Evolutionary conservation across 1,140 invertebrate species (phyloP).

Genomic region (Drosophila micromelanica): DNA sequence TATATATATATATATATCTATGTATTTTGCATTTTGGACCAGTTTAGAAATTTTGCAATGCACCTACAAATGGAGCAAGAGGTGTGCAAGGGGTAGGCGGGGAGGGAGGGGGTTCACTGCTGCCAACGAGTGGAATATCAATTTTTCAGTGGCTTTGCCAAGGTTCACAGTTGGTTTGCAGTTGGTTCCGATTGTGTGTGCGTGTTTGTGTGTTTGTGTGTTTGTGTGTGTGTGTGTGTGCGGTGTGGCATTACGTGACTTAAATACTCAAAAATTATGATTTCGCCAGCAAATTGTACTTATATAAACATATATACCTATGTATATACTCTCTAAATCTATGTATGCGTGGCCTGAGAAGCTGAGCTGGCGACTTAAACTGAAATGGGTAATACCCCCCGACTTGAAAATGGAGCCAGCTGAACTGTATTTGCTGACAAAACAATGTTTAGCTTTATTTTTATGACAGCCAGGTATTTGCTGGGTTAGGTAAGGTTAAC

Average conservation of each 20-base stretch:
- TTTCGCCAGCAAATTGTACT: slow-evolving; percentile 36
- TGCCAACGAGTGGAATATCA: slow-evolving; percentile 32
- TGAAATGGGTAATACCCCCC: slow-evolving; percentile 25
- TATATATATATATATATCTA: not conserved
- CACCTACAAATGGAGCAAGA: slow-evolving; percentile 13
- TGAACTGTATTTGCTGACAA: slow-evolving; percentile 35
- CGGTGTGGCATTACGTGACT: slow-evolving; percentile 46
- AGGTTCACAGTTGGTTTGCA: slow-evolving; percentile 35
- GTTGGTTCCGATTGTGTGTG: slow-evolving; percentile 36
- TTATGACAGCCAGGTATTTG: slow-evolving; percentile 5
- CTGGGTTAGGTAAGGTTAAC: slow-evolving; percentile 15
- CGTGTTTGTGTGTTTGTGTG: no score
- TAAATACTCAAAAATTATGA: slow-evolving; percentile 54
- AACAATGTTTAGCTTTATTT: slow-evolving; percentile 31
- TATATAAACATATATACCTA: not conserved
- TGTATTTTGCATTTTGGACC: slow-evolving; percentile 30
- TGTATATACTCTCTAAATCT: not conserved
- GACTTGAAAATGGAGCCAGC: slow-evolving; percentile 29
- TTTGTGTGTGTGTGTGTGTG: slow-evolving; percentile 38
- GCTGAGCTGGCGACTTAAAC: slow-evolving; percentile 9
- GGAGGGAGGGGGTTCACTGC: not conserved
- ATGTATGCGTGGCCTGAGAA: slow-evolving; percentile 1
- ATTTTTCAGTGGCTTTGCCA: slow-evolving; percentile 47
- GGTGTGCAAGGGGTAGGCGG: not conserved
- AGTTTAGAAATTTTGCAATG: slow-evolving; percentile 29